Conservation (phyloP, 2,888 invertebrate species). For the Drosophila eohydei region DNA sequence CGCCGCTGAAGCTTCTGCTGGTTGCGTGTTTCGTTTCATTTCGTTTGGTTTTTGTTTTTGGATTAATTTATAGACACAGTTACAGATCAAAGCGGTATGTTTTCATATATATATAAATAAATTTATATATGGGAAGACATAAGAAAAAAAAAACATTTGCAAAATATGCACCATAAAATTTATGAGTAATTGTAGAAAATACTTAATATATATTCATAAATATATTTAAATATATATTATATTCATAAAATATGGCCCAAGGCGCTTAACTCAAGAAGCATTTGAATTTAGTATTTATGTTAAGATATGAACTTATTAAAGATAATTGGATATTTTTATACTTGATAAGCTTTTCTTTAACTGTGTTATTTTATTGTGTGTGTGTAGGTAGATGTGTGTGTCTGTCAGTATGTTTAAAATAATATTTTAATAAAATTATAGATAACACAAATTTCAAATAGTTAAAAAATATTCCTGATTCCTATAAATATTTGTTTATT, state of each 20-base stretch:
- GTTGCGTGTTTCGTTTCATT: slow-evolving; percentile 18
- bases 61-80: slow-evolving; percentile 53
- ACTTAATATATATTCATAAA: slow-evolving; percentile 11
- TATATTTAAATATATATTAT: slow-evolving; percentile 9
- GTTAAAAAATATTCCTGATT: not conserved
- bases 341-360: slow-evolving; percentile 2
- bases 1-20: slow-evolving; percentile 84
- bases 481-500: not conserved
- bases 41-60: slow-evolving; percentile 9
- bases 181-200: slow-evolving; percentile 34
- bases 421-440: not conserved
- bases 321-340: not conserved
- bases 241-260: slow-evolving; percentile 13
- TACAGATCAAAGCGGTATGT: slow-evolving; percentile 51
- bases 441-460: not conserved
- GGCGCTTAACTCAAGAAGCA: slow-evolving; percentile 28
- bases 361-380: slow-evolving; percentile 5
- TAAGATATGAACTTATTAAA: slow-evolving; percentile 12
- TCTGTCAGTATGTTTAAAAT: not conserved
- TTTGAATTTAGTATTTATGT: slow-evolving; percentile 35
- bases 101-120: slow-evolving; percentile 26
- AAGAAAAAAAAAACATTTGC: slow-evolving; percentile 53
- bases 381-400: not conserved
- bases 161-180: slow-evolving; percentile 49
- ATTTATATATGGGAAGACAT: slow-evolving; percentile 43